A percentile compares a stretch with the other conserved stretches of the same genome.
Conservation (phyloP, 2,888 invertebrate species). For the Meteorus colon region DNA sequence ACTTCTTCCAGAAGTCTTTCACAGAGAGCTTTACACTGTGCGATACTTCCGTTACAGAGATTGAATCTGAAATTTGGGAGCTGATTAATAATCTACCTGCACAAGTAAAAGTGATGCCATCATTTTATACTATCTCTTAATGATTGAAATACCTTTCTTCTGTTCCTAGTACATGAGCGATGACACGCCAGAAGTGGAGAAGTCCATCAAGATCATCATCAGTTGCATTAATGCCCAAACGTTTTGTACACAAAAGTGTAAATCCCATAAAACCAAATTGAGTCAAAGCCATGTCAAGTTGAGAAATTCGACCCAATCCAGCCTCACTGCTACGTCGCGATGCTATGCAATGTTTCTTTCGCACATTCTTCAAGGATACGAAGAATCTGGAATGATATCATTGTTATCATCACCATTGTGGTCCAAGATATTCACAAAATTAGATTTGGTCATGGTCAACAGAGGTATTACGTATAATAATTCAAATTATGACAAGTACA, state of each 20-base stretch:
- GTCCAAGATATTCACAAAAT: background rate
- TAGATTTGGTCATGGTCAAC: background rate
- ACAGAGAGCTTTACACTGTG: constrained; percentile 79
- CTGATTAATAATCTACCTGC: background rate
- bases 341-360: constrained; percentile 80
- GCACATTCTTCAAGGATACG: constrained; percentile 80
- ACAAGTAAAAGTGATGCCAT: no score
- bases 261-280: constrained; percentile 92
- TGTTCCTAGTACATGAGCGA: constrained; percentile 88
- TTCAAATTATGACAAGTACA: background rate
- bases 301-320: constrained; percentile 79
- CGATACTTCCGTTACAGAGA: constrained; percentile 78
- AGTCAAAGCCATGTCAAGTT: constrained; percentile 89
- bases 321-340: constrained; percentile 75
- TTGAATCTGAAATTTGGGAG: constrained; percentile 77
- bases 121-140: constrained; percentile 3
- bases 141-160: constrained; percentile 79
- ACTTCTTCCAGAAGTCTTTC: constrained; percentile 76
- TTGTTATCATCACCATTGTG: background rate
- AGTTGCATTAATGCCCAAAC: constrained; percentile 79
- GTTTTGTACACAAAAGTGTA: constrained; percentile 78
- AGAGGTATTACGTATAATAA: background rate
- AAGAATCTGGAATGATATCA: constrained; percentile 75
- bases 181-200: constrained; percentile 88
- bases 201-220: constrained; percentile 83